These are phyloP conservation scores for Polyploca ridens DNA, from an alignment of 2,888 invertebrate species.

Conservation along the genomic window DNA sequence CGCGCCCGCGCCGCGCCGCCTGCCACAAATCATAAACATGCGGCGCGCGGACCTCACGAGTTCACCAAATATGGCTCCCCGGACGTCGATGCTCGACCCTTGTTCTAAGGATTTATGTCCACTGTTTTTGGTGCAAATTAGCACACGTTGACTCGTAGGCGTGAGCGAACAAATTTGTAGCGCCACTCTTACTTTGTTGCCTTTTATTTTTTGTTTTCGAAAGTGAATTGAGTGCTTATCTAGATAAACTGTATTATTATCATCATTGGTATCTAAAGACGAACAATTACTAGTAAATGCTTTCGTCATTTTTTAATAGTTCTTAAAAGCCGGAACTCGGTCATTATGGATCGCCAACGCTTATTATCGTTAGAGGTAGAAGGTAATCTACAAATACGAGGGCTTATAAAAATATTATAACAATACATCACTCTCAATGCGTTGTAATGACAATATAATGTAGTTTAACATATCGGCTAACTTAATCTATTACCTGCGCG, in stretches of 20 bases:
- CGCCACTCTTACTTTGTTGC: conserved; percentile 40
- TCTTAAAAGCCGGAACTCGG: background rate
- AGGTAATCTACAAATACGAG: conserved; percentile 15
- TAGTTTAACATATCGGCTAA: conserved; percentile 37
- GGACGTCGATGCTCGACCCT: conserved; percentile 67
- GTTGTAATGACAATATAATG: conserved; percentile 46
- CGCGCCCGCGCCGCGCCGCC: conserved; percentile 18
- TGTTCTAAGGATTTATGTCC: conserved; percentile 75
- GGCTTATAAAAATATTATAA: conserved; percentile 27
- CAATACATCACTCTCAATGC: conserved; percentile 39
- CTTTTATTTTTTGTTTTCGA: conserved; percentile 35
- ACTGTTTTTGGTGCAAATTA: conserved; percentile 79
- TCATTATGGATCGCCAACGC: conserved; percentile 22
- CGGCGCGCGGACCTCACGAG: conserved; percentile 69
- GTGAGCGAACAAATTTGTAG: conserved; percentile 72
- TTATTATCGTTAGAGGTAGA: conserved; percentile 25
- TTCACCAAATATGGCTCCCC: conserved; percentile 67
- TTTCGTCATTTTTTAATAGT: background rate
- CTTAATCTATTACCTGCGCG: conserved; percentile 22
- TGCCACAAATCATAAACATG: conserved; percentile 77
- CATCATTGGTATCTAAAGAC: background rate
- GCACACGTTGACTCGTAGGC: conserved; percentile 70
- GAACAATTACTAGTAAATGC: background rate
- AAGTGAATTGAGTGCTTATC: conserved; percentile 5
- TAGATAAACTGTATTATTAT: conserved; percentile 2